These are phyloP conservation scores for Eubucco bourcierii DNA, from an alignment of 2,113 vertebrate genomes.

Conservation along the genomic window DNA sequence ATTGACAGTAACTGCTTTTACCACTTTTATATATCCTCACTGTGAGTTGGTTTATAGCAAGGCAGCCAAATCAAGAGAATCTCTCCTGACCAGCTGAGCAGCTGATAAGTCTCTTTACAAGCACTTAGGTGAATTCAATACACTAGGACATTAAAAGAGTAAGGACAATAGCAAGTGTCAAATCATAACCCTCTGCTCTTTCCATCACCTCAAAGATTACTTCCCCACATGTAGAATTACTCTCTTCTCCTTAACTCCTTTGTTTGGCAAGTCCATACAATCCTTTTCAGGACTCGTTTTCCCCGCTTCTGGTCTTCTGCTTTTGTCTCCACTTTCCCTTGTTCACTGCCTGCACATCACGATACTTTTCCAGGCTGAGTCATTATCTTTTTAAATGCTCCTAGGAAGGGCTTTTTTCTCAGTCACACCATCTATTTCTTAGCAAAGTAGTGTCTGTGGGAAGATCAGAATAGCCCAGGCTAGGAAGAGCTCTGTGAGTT, in stretches of 20 bases:
- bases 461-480: background rate
- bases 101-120: background rate
- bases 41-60: constrained; percentile 36
- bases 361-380: background rate
- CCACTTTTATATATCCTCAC: constrained; percentile 18
- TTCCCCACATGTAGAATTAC: background rate
- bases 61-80: constrained; percentile 13
- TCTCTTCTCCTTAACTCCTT: background rate
- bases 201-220: background rate
- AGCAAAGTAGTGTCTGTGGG: background rate
- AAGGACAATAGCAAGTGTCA: background rate
- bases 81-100: constrained; percentile 14
- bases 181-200: background rate
- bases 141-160: background rate
- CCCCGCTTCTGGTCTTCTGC: background rate
- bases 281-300: background rate
- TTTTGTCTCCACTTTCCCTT: background rate
- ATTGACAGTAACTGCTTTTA: constrained; percentile 45
- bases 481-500: background rate
- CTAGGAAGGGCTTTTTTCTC: background rate
- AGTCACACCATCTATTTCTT: background rate
- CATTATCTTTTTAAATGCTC: background rate
- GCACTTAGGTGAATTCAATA: background rate
- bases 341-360: background rate
- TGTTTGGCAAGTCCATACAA: constrained; percentile 11